Evolutionary conservation across 2,797 vertebrate genomes (phyloP).

Genomic region (Pagetopsis macropterus): DNA sequence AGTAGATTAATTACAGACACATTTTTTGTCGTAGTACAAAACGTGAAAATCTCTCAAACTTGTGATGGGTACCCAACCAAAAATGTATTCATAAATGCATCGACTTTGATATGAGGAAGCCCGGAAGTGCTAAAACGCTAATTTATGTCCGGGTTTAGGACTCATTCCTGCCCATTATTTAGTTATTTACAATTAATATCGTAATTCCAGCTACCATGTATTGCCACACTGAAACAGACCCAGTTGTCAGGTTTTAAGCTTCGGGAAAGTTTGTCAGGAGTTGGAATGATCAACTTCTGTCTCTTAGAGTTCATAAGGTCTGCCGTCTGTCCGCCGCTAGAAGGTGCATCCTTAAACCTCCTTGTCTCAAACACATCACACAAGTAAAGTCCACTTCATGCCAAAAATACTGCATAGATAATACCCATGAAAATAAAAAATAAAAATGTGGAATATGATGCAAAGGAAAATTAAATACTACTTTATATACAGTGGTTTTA

Average conservation of each 20-base stretch:
- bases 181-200: too few relatives aligned
- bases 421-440: constrained; percentile 28
- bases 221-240: constrained; percentile 1
- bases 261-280: background rate
- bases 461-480: constrained; percentile 65
- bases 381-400: constrained; percentile 56
- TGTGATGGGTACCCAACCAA: too few relatives aligned
- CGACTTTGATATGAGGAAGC: too few relatives aligned
- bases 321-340: constrained; percentile 7
- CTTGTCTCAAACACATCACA: constrained; percentile 37
- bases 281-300: background rate
- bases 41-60: too few relatives aligned
- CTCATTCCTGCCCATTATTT: too few relatives aligned
- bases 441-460: constrained; percentile 45
- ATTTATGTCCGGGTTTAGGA: too few relatives aligned
- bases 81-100: too few relatives aligned
- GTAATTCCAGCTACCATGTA: too few relatives aligned
- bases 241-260: background rate
- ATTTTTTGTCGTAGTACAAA: too few relatives aligned
- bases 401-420: constrained; percentile 73
- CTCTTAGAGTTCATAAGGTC: background rate
- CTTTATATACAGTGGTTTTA: constrained; percentile 63
- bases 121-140: too few relatives aligned
- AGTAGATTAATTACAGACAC: too few relatives aligned
- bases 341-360: constrained; percentile 51